Base-by-base conservation (phyloP, 2,888 invertebrate genomes). In the Lissonota sp. region DNA sequence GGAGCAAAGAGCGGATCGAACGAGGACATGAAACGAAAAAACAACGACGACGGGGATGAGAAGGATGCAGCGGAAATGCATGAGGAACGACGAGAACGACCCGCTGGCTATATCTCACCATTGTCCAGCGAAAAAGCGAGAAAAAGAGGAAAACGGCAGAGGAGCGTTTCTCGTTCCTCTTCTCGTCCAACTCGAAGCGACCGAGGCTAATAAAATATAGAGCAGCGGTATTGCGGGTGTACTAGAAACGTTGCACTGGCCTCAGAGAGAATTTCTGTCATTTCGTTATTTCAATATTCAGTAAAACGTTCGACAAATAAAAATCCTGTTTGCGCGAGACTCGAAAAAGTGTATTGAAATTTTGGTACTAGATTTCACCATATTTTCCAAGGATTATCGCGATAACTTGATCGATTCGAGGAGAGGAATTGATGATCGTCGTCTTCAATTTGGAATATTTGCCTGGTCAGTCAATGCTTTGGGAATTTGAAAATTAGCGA, bases 91-190 rank as follows among this genome's bases (percentile, higher is more conserved):
- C 83, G 83, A 80, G 84, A 83, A 84, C 69, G 78, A 79, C 83
- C 83, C 84, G 80, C 78, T 75, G 84, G 84, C 84, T 78, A 74
- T 83, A 83, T 83, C 83, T 79, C 84, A 82, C 82, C 82, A 83
- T 83, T 84, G 82, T 84, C 82, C 80, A 60, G 71, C 67, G 26
- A 26, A 26, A 26, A 26, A 39, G 53, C 37, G 40, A 26, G 26
- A 26, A 26, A 26, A 26, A 26, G 26, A 26, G 26, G 26, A 3
- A 26, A 26, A 26, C 3, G 26, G 26, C 14, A 16, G 42, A 60
- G 40, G 26, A 72, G 72, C 63, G 64, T 55, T 77, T 72, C 46
- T 46, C 55, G 62, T 46, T 63, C 39, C 51, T 53, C 57, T 44
- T 58, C 62, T 67, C 58, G 49, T 62, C 46, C 66, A 67, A 60